phyloP scores from a whole-genome alignment of 2,113 vertebrate species.

The Taxidea taxus region DNA sequence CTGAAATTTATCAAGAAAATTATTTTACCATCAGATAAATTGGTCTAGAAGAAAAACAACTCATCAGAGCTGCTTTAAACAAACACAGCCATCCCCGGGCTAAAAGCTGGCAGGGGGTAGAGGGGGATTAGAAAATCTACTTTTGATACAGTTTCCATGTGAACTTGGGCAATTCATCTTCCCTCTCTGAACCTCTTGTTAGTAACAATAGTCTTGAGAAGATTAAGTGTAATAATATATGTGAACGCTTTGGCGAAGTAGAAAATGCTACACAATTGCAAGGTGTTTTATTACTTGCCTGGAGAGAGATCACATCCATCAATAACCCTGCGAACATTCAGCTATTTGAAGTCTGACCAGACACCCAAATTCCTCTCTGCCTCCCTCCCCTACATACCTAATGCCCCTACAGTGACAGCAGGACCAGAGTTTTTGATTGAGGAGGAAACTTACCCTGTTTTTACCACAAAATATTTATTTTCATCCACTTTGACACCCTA shows the following conservation, averaged over 20 bases:
- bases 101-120: neutral
- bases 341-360: neutral
- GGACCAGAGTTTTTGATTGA: neutral
- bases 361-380: neutral
- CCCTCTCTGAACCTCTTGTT: neutral
- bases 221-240: neutral
- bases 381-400: neutral
- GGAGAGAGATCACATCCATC: neutral
- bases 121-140: neutral
- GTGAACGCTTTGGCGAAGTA: neutral
- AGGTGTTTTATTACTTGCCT: neutral
- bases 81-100: neutral
- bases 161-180: constrained; percentile 12
- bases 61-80: neutral
- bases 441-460: constrained; percentile 15
- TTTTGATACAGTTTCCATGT: neutral
- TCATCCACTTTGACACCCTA: constrained; percentile 39
- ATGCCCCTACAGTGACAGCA: neutral
- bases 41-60: neutral
- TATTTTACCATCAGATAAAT: neutral
- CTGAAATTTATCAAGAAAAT: neutral
- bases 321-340: neutral
- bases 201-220: constrained; percentile 9
- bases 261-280: neutral
- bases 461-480: constrained; percentile 21